Conservation (phyloP, 1,140 invertebrate genomes). For the Macrosteles quadrilineatus region DNA sequence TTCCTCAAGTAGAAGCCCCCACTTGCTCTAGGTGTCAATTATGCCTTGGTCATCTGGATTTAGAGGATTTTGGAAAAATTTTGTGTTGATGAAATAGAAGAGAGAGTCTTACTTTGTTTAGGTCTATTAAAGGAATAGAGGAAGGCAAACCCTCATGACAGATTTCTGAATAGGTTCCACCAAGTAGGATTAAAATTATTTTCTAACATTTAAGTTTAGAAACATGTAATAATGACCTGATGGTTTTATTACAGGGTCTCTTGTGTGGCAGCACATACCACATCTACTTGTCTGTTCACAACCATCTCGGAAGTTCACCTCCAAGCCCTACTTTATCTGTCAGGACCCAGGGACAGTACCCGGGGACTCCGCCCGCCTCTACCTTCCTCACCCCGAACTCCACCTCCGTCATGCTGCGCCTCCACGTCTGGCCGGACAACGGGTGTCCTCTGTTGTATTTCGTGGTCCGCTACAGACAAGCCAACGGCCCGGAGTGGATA, state of each 20-base stretch:
- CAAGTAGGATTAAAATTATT: too few species aligned
- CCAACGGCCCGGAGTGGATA: conserved; percentile 61
- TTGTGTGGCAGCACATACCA: conserved; percentile 75
- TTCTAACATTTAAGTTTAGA: too few species aligned
- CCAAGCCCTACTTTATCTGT: conserved; percentile 68
- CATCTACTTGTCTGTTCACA: conserved; percentile 68
- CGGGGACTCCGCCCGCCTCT: conserved; percentile 64
- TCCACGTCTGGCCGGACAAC: conserved; percentile 77
- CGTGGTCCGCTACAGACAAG: conserved; percentile 70
- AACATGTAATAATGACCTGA: too few species aligned
- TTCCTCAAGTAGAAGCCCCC: too few species aligned
- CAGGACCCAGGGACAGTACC: conserved; percentile 69
- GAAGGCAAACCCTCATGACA: too few species aligned
- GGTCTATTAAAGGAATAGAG: too few species aligned
- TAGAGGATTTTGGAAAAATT: too few species aligned
- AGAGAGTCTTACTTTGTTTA: too few species aligned
- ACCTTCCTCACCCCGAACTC: conserved; percentile 68
- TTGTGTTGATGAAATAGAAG: too few species aligned
- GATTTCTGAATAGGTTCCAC: too few species aligned
- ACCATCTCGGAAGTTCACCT: conserved; percentile 71
- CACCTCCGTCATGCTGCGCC: conserved; percentile 67
- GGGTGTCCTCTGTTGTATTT: conserved; percentile 78
- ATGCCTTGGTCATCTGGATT: too few species aligned
- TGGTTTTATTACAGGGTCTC: conserved; percentile 57
- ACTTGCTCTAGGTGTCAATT: too few species aligned